Conservation (phyloP, 2,888 invertebrate species). For the Schizaphis graminum region DNA sequence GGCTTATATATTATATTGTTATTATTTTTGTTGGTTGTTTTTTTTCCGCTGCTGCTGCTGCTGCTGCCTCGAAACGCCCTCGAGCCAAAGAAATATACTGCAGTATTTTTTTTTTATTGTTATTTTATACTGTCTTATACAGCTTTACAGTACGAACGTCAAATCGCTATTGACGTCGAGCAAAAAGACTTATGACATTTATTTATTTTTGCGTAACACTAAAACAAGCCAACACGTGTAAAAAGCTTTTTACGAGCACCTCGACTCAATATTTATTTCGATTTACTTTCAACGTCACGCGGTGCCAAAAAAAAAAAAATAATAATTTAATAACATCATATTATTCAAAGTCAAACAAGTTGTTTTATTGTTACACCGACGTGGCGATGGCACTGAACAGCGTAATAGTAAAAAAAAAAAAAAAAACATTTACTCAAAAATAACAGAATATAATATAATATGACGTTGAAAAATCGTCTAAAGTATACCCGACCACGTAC, state of each 20-base stretch:
- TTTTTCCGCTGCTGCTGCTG: not conserved
- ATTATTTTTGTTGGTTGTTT: constrained; percentile 8
- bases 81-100: not conserved
- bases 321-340: constrained; percentile 24
- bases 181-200: constrained; percentile 36
- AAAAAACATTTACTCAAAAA: not conserved
- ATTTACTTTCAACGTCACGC: constrained; percentile 26
- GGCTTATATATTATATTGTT: not conserved
- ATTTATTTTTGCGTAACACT: constrained; percentile 11
- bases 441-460: not conserved
- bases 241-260: constrained; percentile 48
- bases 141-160: constrained; percentile 7
- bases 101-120: constrained; percentile 22
- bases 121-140: constrained; percentile 18
- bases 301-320: not conserved
- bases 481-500: not conserved
- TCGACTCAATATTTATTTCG: constrained; percentile 30
- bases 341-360: constrained; percentile 19
- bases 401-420: not conserved
- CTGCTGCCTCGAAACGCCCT: not conserved
- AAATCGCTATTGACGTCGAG: constrained; percentile 50
- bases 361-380: not conserved
- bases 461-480: constrained; percentile 6
- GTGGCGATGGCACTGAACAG: not conserved
- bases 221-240: constrained; percentile 35